phyloP scores from a whole-genome alignment of 2,888 invertebrate genomes.

The Theristus sp. region DNA sequence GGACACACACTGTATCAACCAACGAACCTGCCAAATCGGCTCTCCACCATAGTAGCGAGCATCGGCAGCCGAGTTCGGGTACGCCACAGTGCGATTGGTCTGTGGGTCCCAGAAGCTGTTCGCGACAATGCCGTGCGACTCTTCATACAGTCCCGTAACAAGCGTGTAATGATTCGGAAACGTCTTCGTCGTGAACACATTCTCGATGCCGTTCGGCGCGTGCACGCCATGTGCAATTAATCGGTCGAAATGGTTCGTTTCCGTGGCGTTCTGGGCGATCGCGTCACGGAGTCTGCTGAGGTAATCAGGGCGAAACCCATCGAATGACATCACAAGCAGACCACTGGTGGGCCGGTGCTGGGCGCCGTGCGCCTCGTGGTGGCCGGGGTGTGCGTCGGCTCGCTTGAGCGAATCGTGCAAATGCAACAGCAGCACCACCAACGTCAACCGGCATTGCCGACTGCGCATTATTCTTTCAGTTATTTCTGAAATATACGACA shows the following conservation, averaged over 20 bases:
- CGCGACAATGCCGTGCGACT: slow-evolving; percentile 49
- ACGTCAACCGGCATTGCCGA: too few relatives aligned
- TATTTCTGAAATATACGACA: too few relatives aligned
- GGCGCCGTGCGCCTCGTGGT: neutral
- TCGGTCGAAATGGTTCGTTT: neutral
- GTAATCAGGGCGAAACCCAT: neutral
- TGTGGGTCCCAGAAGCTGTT: slow-evolving; percentile 33
- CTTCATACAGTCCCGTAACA: slow-evolving; percentile 48
- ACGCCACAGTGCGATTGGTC: neutral
- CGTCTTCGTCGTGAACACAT: slow-evolving; percentile 48
- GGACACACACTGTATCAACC: too few relatives aligned
- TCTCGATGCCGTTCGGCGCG: slow-evolving; percentile 40
- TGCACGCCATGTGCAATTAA: slow-evolving; percentile 14
- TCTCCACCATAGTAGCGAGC: neutral
- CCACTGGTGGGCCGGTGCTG: neutral
- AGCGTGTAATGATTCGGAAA: slow-evolving; percentile 55
- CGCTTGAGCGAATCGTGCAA: too few relatives aligned
- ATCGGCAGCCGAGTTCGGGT: too few relatives aligned
- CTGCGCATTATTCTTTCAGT: too few relatives aligned
- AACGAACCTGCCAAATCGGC: neutral
- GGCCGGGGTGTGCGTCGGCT: too few relatives aligned
- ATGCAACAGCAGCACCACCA: too few relatives aligned
- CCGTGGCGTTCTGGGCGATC: neutral
- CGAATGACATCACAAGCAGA: neutral
- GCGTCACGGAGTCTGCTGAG: neutral